Evolutionary conservation across 2,797 vertebrate species (phyloP).

Genomic region (Tragopan temminckii): DNA sequence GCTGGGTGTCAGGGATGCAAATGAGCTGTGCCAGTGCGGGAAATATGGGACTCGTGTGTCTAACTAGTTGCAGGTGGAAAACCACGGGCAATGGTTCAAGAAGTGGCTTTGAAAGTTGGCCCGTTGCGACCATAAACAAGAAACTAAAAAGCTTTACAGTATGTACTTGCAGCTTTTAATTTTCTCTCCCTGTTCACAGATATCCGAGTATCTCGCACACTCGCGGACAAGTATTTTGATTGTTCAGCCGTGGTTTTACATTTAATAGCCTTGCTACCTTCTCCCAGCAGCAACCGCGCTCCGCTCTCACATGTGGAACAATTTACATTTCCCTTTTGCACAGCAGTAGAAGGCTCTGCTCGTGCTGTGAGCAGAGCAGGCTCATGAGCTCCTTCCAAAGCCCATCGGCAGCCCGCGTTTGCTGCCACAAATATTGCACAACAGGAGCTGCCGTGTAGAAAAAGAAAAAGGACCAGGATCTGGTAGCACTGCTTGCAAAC

Average conservation of each 20-base stretch:
- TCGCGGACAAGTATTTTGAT: constrained; percentile 62
- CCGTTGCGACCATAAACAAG: constrained; percentile 73
- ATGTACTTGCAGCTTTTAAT: constrained; percentile 74
- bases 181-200: constrained; percentile 72
- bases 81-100: constrained; percentile 59
- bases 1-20: not conserved
- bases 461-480: not conserved
- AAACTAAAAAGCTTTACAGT: constrained; percentile 74
- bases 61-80: constrained; percentile 75
- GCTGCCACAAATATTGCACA: rapidly evolving
- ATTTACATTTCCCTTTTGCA: constrained; percentile 46
- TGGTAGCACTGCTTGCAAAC: not conserved
- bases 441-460: rapidly evolving
- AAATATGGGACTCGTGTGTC: constrained; percentile 49
- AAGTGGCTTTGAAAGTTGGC: constrained; percentile 76
- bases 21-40: constrained; percentile 44
- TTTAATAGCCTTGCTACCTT: constrained; percentile 70
- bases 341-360: constrained; percentile 4
- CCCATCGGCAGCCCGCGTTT: not conserved
- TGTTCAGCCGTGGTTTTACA: constrained; percentile 70
- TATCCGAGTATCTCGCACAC: constrained; percentile 48
- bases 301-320: constrained; percentile 66
- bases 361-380: not conserved
- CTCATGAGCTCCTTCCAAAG: not conserved
- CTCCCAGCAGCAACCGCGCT: constrained; percentile 46